Base-by-base conservation (phyloP, 2,113 vertebrate genomes). In the Monopterus albus region DNA sequence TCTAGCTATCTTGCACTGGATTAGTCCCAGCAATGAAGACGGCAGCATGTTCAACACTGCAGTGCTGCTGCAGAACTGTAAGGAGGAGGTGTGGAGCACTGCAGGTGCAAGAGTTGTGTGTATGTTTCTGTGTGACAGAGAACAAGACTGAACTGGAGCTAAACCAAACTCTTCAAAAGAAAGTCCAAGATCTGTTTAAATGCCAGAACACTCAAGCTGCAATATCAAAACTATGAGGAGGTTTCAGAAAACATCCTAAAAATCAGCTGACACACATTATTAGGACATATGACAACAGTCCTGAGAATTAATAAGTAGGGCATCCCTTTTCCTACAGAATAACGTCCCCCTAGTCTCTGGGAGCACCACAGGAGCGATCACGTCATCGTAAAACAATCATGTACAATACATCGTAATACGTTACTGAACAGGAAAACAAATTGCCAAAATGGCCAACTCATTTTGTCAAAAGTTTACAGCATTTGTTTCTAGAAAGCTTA, bases 21-120 rank as follows among this genome's bases (percentile, higher is more conserved):
- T 59, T 46, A 42, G 20, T 58, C 59, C 20, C 55, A 70, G 67
- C 62, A 50, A 57, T 20, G 28, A 64, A 31, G 72, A 76, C 47
- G 56, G 69, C 70, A 45, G 66, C 74, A 58, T 26, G 57, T 61
- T 70, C 70, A 42, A 4, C 58, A 53, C 64, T 43, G 26, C 59
- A 31, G 83, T 72, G 67, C 46, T 64, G 76, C 64, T 83, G 72
- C 59, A 70, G 65, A 35, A 60, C 31, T 5, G 23, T 42, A 20
- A 26, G 26, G 63, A 64, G 64, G 17, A 17, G 39, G 46, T 59
- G 59, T 14, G 1, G 59, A 31, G 62, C 72, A 69, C 60, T 90
- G 85, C 89, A 90, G 87, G 89, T 88, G 74, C 87, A 72, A 53
- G 53, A 62, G 61, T 40, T 72, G 61, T 40, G 38, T 62, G 25